Evolutionary conservation across 2,113 vertebrate species (phyloP).

Genomic region (Megaceryle torquata): DNA sequence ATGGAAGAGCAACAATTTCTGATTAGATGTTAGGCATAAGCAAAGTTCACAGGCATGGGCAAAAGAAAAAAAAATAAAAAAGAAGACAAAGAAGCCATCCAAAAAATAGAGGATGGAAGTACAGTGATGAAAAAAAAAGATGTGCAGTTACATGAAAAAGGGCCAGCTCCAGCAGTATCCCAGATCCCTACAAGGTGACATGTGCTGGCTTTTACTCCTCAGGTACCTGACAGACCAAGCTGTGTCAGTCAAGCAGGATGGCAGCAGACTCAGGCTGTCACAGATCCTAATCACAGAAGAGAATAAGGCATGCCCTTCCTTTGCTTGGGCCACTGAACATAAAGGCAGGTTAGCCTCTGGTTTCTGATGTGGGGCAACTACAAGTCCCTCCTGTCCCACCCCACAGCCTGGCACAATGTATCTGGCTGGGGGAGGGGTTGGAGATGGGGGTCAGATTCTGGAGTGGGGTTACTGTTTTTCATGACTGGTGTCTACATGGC

Average conservation of each 20-base stretch:
- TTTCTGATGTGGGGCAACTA: not conserved
- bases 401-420: not conserved
- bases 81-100: not conserved
- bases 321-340: not conserved
- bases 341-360: not conserved
- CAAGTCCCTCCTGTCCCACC: not conserved
- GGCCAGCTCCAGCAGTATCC: not conserved
- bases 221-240: not conserved
- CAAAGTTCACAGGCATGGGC: not conserved
- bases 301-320: not conserved
- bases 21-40: not conserved
- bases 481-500: not conserved
- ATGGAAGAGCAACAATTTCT: constrained; percentile 3
- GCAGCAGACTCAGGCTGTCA: not conserved
- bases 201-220: not conserved
- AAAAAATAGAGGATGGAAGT: not conserved
- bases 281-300: not conserved
- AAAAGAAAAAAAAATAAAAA: not conserved
- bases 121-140: not conserved
- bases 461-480: not conserved
- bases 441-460: not conserved
- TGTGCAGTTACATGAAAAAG: not conserved
- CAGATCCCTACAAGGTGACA: not conserved
- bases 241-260: not conserved
- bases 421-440: not conserved